Evolutionary conservation across 2,797 vertebrate genomes (phyloP).

Genomic region (Onychomys torridus): DNA sequence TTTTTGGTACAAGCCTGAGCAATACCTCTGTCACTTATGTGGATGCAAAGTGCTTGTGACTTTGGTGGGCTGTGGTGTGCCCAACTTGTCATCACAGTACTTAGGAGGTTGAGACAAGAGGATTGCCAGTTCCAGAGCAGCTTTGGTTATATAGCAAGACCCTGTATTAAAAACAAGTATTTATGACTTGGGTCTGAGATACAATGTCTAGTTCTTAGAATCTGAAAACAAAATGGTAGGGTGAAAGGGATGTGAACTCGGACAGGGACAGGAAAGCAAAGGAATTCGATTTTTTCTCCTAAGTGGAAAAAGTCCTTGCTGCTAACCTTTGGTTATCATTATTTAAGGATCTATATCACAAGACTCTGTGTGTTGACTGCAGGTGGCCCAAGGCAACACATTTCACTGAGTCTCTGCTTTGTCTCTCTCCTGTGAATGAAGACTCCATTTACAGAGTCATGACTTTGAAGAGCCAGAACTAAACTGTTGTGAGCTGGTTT

Average conservation of each 20-base stretch:
- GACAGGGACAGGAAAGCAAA: not conserved
- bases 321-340: not conserved
- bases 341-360: not conserved
- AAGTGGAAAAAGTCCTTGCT: not conserved
- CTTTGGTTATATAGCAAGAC: not conserved
- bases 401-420: not conserved
- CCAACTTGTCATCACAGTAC: not conserved
- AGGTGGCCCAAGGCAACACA: fast-evolving
- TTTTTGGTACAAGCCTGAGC: not conserved
- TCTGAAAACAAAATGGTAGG: not conserved
- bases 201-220: not conserved
- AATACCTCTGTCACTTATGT: not conserved
- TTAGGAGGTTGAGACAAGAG: not conserved
- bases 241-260: not conserved
- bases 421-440: not conserved
- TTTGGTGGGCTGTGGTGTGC: not conserved
- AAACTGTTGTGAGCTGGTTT: not conserved
- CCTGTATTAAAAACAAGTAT: not conserved
- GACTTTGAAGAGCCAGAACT: not conserved
- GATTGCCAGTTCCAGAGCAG: not conserved
- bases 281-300: not conserved
- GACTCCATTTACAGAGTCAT: not conserved
- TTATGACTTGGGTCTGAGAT: not conserved
- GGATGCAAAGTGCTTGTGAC: not conserved
- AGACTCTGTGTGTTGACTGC: not conserved